Base-by-base conservation (phyloP, 92 coral and sea anemone genomes). In the Montipora capitata region DNA sequence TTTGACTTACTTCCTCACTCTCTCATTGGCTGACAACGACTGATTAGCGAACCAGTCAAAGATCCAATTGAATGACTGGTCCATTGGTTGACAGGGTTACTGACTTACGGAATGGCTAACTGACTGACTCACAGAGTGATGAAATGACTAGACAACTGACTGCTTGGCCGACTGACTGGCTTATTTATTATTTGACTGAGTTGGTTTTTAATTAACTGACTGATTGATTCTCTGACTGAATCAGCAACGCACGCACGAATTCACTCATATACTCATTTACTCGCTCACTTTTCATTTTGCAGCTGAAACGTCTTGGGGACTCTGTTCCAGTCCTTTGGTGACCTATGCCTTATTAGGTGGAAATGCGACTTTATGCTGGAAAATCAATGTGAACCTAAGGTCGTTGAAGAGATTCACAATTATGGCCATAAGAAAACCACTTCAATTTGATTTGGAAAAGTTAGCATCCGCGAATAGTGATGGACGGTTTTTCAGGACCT, bases 281-380 rank as follows among this genome's bases (percentile, higher is more conserved):
- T 73, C 59, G 4, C 40, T 16, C 61, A 6, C 68, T 57, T 57
- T 41, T 4, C n/a, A 1, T 57, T 12, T 6, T 14, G 59, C 42
- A 77, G 70, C 39, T 59, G 39, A 17, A 15, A 40, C 69, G n/a
- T 77, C 82, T 45, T 4, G 10, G 18, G 77, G 51, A 17, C 58
- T 16, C 0, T 77, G 82, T 27, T 70, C 82, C 51, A 77, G 82
- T 51, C 57, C 70, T 6, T 10, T 67, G 39, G 40, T 77, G 70
- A 77, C 54, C 40, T 77, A 59, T 7, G 71, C 54, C 12, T 9
- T 38, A 10, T 5, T 14, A 5, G 69, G 70, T 77, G 82, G 58
- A 4, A 77, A 77, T 10, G 70, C 61, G 6, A 77, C 82, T 12
- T 17, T 77, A 14, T 77, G 82, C 42, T 77, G 82, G 82, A 45